Base-by-base conservation (phyloP, 2,113 vertebrate species). In the Dipodomys stephensi region DNA sequence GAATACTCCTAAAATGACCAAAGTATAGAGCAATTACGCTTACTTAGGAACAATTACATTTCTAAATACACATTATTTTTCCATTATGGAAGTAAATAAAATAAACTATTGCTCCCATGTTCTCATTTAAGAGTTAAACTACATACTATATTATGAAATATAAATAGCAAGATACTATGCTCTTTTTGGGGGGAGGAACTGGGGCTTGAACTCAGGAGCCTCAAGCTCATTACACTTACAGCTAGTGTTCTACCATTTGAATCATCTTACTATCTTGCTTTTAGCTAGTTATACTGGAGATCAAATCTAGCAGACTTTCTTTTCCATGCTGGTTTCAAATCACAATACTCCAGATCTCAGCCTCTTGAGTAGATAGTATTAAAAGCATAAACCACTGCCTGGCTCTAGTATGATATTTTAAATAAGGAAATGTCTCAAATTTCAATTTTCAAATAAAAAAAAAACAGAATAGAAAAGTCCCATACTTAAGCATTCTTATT, bases 391-490 rank as follows among this genome's bases (percentile, higher is more conserved):
- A 57, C 53, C 53, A 57, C 2, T 57, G 53, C 53, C 53, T 57
- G 53, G 53, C 15, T 68, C 15, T 46, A 3, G 35, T 46, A 83
- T 12, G 10, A 16, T 28, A 35, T 57, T 16, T 76, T 57, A 30
- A 8, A 84, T 62, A 86, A 91, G 35, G 80, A 88, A 30, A 69
- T 1, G 8, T 28, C 91, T 57, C 27, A 91, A 25, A 85, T 73
- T 72, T 73, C 32, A 71, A 53, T 87, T 83, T 81, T 10, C 32
- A 84, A 84, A 90, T 84, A 84, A 90, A 92, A 30, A 60, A 1
- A 10, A 88, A 83, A 15, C 2, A 60, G 0, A 65, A 68, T 0
- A 83, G 6, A 91, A 84, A 83, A 90, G 62, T 18, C 72, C 5
- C 65, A 46, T 30, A 57, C 7, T 30, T 88, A 22, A 67, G 57